Evolutionary conservation across 2,113 vertebrate genomes (phyloP).

Genomic region (Sylvilagus bachmani): DNA sequence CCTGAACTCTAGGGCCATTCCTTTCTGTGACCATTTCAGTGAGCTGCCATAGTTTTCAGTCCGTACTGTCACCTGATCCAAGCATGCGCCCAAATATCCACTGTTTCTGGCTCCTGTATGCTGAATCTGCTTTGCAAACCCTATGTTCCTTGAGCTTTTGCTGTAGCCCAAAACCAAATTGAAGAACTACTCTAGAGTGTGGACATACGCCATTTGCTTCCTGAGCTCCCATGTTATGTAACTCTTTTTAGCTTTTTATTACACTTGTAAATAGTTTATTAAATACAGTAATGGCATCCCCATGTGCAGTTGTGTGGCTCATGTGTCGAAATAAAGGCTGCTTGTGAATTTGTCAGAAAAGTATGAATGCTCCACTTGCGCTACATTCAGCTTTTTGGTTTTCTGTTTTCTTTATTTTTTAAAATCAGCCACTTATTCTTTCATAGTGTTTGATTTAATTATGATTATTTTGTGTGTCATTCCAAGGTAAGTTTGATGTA

Average conservation of each 20-base stretch:
- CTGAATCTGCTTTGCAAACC: conserved; percentile 92
- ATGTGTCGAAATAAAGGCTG: conserved; percentile 89
- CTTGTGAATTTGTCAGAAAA: conserved; percentile 87
- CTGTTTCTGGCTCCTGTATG: conserved; percentile 89
- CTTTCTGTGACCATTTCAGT: conserved; percentile 95
- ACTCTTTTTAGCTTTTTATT: conserved; percentile 86
- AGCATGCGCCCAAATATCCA: conserved; percentile 94
- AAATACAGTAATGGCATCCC: conserved; percentile 86
- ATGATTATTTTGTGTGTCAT: conserved; percentile 86
- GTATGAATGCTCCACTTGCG: conserved; percentile 87
- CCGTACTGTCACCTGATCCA: conserved; percentile 93
- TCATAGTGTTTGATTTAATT: conserved; percentile 87
- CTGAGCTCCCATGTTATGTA: conserved; percentile 86
- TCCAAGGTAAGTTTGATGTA: conserved; percentile 89
- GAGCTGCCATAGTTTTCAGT: conserved; percentile 98
- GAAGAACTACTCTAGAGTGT: conserved; percentile 81
- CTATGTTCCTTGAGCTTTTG: conserved; percentile 89
- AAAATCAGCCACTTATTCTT: conserved; percentile 85
- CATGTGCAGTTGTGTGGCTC: conserved; percentile 93
- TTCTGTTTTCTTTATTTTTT: not conserved
- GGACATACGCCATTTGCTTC: conserved; percentile 89
- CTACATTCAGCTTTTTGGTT: conserved; percentile 86
- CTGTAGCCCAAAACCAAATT: conserved; percentile 82
- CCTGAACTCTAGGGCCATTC: conserved; percentile 89
- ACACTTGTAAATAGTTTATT: conserved; percentile 87